Percentiles rank a stretch among this genome's conserved stretches.
Conservation (phyloP, 2,113 vertebrate species). For the Forbesichthys papilliferus region DNA sequence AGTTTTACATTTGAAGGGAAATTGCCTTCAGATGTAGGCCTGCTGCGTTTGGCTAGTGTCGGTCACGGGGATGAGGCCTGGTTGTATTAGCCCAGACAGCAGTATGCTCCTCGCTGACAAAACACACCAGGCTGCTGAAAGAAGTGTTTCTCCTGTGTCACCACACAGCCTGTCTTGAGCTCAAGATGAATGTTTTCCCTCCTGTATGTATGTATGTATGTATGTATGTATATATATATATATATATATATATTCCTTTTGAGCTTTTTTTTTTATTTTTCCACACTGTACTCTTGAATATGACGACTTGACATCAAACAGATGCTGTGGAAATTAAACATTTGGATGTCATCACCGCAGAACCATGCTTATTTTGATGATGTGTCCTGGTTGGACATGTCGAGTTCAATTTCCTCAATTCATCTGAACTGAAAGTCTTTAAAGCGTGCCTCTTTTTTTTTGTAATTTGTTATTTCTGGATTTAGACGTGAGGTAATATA, state of each 20-base stretch:
- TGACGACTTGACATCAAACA: slow-evolving; percentile 59
- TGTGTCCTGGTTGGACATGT: slow-evolving; percentile 41
- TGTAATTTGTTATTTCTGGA: slow-evolving; percentile 8
- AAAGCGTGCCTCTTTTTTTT: slow-evolving; percentile 23
- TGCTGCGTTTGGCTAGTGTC: slow-evolving; percentile 49
- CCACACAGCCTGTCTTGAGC: slow-evolving; percentile 38
- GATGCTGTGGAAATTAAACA: slow-evolving; percentile 59
- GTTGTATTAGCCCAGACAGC: slow-evolving; percentile 67
- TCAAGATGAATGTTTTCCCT: slow-evolving; percentile 37
- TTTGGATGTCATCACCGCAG: slow-evolving; percentile 47
- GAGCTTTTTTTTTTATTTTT: slow-evolving; percentile 1
- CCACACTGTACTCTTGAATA: slow-evolving; percentile 15
- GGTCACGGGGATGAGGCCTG: slow-evolving; percentile 49
- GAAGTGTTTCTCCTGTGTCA: slow-evolving; percentile 55
- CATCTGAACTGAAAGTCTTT: slow-evolving; percentile 25
- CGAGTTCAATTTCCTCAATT: slow-evolving; percentile 53
- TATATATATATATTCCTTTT: slow-evolving; percentile 7
- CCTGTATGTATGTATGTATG: slow-evolving; percentile 6
- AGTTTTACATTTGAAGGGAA: slow-evolving; percentile 71
- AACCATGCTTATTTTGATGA: slow-evolving; percentile 46
- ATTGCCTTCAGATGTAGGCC: slow-evolving; percentile 75
- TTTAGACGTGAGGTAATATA: neutral
- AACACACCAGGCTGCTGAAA: slow-evolving; percentile 54
- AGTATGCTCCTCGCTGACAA: slow-evolving; percentile 57
- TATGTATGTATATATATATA: neutral